Conservation (phyloP, 2,113 vertebrate species). For the Scomber scombrus region DNA sequence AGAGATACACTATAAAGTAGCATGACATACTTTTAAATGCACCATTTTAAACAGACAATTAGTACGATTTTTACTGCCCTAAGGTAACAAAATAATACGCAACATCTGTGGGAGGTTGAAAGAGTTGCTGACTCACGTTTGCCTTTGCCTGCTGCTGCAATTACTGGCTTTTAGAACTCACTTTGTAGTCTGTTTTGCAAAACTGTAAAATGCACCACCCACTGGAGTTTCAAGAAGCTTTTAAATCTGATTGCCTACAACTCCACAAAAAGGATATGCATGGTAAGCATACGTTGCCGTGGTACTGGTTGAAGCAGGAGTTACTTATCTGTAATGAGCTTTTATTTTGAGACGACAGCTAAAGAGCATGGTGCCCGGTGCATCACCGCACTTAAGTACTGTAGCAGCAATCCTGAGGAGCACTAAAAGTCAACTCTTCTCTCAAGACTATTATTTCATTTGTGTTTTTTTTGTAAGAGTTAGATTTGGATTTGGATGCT, state of each 20-base stretch:
- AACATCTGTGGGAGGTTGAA: slow-evolving; percentile 26
- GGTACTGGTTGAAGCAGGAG: slow-evolving; percentile 31
- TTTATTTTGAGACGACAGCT: slow-evolving; percentile 77
- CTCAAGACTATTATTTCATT: background rate
- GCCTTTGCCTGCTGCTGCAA: background rate
- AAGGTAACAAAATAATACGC: background rate
- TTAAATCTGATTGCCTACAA: slow-evolving; percentile 12
- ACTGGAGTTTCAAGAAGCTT: slow-evolving; percentile 11
- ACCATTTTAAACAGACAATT: slow-evolving; percentile 21
- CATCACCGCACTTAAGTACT: slow-evolving; percentile 20
- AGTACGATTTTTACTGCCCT: background rate
- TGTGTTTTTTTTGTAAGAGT: slow-evolving; percentile 5
- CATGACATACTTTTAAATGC: slow-evolving; percentile 6
- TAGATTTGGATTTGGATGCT: slow-evolving; percentile 48
- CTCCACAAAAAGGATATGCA: slow-evolving; percentile 11
- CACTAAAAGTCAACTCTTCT: background rate
- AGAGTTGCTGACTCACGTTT: background rate
- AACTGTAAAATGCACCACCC: slow-evolving; percentile 1
- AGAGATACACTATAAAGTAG: background rate
- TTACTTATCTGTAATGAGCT: slow-evolving; percentile 48
- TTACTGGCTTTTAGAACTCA: slow-evolving; percentile 23
- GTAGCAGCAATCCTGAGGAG: background rate
- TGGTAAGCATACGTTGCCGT: slow-evolving; percentile 14
- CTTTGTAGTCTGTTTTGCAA: background rate
- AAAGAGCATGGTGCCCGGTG: slow-evolving; percentile 64